A percentile compares a stretch with the other conserved stretches of the same genome.
phyloP scores from a whole-genome alignment of 2,888 invertebrate genomes.

The Papilio demoleus region DNA sequence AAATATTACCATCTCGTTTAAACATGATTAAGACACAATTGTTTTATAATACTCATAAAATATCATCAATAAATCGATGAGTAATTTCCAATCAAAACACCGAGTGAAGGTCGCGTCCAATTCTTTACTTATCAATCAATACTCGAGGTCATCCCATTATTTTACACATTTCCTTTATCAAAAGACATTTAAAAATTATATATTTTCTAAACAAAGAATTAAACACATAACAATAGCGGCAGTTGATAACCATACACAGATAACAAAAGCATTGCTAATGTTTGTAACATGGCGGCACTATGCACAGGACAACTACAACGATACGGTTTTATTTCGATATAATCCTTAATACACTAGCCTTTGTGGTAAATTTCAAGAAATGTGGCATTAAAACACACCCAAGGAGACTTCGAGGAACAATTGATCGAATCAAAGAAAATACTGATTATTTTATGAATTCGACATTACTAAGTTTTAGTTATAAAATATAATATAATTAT shows the following conservation, averaged over 20 bases:
- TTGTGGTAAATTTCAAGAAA: too few species aligned
- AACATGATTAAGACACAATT: too few species aligned
- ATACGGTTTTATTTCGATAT: background rate
- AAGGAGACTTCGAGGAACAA: too few species aligned
- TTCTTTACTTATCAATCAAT: background rate
- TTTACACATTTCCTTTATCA: background rate
- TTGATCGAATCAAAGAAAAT: too few species aligned
- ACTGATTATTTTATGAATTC: too few species aligned
- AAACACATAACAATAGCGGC: background rate
- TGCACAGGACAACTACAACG: background rate
- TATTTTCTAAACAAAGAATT: background rate
- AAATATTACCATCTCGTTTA: too few species aligned
- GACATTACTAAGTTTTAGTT: too few species aligned
- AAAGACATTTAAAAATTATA: background rate
- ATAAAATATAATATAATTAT: too few species aligned
- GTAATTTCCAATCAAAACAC: background rate
- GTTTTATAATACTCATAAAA: background rate
- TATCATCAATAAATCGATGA: background rate
- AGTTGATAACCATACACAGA: background rate
- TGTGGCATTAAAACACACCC: too few species aligned
- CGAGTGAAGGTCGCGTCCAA: background rate
- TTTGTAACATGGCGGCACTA: background rate
- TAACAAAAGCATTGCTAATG: slow-evolving; percentile 6
- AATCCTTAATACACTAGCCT: too few species aligned
- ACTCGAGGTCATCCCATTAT: background rate